Conservation (phyloP, 2,888 invertebrate genomes). For the Brachylomia viminalis region DNA sequence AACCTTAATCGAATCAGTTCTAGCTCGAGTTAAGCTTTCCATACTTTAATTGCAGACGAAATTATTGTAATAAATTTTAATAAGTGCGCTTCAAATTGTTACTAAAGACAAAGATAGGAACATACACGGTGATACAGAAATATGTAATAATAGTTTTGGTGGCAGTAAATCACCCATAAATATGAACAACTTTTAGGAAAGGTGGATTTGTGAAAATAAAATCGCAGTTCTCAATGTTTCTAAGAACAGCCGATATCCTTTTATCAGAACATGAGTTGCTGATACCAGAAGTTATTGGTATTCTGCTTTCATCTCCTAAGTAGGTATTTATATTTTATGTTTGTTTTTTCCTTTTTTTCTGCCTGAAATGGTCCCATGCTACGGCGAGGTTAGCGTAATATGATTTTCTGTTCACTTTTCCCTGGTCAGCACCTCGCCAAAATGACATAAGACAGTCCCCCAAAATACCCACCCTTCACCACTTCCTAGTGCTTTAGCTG, state of each 20-base stretch:
- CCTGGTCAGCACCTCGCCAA: neutral
- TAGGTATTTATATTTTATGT: slow-evolving; percentile 11
- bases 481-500: no score
- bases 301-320: slow-evolving; percentile 1
- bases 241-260: slow-evolving; percentile 1
- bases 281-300: neutral
- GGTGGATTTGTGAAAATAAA: neutral
- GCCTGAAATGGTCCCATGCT: neutral
- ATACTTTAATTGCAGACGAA: slow-evolving; percentile 27
- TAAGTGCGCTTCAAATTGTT: slow-evolving; percentile 23
- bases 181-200: slow-evolving; percentile 4
- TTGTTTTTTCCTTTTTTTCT: neutral
- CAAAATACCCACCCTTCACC: no score
- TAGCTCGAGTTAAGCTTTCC: slow-evolving; percentile 29
- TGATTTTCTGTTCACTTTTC: neutral
- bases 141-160: slow-evolving; percentile 14
- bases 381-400: neutral
- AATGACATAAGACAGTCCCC: no score
- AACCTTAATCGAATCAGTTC: slow-evolving; percentile 42
- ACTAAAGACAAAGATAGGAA: slow-evolving; percentile 19
- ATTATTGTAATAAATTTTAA: slow-evolving; percentile 33
- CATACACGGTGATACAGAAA: neutral
- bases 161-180: neutral
- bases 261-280: slow-evolving; percentile 7
- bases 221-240: neutral